Conservation (phyloP, 2,888 invertebrate genomes). For the Isoperla grammatica region DNA sequence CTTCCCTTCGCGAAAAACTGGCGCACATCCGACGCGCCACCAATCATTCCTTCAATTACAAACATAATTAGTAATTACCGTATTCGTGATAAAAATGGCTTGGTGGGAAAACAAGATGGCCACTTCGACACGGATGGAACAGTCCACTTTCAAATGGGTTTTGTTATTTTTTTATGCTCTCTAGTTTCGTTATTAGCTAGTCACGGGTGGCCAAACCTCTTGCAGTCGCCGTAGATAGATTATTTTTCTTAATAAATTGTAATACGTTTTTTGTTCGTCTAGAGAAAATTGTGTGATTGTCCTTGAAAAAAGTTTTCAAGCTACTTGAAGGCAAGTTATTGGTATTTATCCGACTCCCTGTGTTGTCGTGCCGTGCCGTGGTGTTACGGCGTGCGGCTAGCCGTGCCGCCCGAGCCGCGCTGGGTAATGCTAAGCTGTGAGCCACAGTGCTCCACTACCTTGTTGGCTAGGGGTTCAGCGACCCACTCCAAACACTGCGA, state of each 20-base stretch:
- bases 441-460: not conserved
- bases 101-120: too few species aligned
- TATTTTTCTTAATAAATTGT: not conserved
- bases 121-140: too few species aligned
- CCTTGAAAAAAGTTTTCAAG: conserved; percentile 5
- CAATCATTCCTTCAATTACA: too few species aligned
- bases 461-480: conserved; percentile 27
- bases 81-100: too few species aligned
- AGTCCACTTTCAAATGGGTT: too few species aligned
- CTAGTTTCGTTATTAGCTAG: too few species aligned
- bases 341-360: conserved; percentile 29
- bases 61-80: too few species aligned
- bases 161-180: too few species aligned
- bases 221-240: too few species aligned
- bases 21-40: too few species aligned
- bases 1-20: too few species aligned
- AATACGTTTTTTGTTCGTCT: conserved; percentile 5
- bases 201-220: too few species aligned
- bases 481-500: conserved; percentile 23
- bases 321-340: conserved; percentile 14
- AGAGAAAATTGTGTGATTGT: conserved; percentile 6
- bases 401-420: conserved; percentile 14
- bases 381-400: conserved; percentile 20
- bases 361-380: conserved; percentile 24
- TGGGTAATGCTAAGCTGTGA: not conserved